These are phyloP conservation scores for Pitangus sulphuratus DNA, from an alignment of 2,797 vertebrate species.

Conservation along the genomic window DNA sequence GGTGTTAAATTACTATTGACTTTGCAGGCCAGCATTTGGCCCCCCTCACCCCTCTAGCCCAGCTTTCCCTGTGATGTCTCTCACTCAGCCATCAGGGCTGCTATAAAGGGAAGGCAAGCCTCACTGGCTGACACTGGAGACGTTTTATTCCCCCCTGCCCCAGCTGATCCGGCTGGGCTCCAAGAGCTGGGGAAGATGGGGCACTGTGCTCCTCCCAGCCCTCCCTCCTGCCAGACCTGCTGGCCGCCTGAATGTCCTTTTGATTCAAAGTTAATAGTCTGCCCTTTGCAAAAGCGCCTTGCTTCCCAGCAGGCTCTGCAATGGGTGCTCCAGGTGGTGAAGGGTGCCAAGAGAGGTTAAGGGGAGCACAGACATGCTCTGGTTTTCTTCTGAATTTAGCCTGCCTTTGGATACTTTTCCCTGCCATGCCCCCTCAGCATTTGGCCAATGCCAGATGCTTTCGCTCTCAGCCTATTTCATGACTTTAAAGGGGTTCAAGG, in stretches of 20 bases:
- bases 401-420: neutral
- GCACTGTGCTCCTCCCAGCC: neutral
- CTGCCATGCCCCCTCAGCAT: neutral
- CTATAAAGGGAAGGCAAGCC: slow-evolving; percentile 46
- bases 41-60: neutral
- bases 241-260: slow-evolving; percentile 2
- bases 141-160: neutral
- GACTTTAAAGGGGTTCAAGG: neutral
- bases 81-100: neutral
- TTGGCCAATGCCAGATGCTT: neutral
- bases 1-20: slow-evolving; percentile 63
- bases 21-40: neutral
- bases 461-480: neutral
- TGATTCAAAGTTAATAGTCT: neutral
- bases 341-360: neutral
- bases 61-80: neutral
- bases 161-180: neutral
- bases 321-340: neutral
- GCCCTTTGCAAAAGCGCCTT: neutral
- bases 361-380: neutral
- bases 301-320: neutral
- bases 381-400: neutral
- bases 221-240: neutral
- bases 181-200: neutral
- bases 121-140: neutral